These are phyloP conservation scores for Muntiacus reevesi DNA, from an alignment of 2,113 vertebrate species.

Conservation along the genomic window DNA sequence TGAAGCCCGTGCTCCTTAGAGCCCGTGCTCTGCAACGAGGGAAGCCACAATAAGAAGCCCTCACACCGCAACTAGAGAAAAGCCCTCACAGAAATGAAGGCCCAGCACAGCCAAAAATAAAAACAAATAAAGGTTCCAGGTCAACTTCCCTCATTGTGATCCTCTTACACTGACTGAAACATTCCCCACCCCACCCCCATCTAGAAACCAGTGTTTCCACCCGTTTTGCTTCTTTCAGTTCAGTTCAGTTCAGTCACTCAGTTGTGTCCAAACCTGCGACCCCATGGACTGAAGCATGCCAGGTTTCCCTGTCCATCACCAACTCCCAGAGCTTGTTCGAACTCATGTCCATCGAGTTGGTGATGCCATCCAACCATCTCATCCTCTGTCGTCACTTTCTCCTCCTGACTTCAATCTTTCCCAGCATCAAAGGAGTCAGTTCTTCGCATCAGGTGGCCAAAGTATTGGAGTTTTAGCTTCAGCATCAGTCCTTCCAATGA, in stretches of 20 bases:
- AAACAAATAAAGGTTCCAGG: fast-evolving
- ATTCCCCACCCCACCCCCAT: not conserved
- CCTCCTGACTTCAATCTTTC: not conserved
- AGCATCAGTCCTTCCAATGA: not conserved
- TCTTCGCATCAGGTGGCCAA: not conserved
- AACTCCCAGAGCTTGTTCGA: not conserved
- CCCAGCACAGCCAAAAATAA: not conserved
- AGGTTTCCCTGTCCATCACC: not conserved
- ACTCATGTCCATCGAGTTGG: not conserved
- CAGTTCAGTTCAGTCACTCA: not conserved
- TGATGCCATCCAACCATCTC: not conserved
- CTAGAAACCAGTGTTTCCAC: not conserved
- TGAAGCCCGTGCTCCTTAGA: not conserved
- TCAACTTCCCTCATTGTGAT: not conserved
- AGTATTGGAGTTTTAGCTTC: not conserved
- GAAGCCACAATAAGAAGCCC: not conserved
- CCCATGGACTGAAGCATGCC: not conserved
- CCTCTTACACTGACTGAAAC: not conserved
- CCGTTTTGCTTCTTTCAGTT: not conserved
- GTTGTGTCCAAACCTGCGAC: not conserved
- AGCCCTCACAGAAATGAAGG: not conserved
- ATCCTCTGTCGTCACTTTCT: not conserved
- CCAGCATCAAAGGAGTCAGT: not conserved
- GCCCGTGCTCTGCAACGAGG: not conserved
- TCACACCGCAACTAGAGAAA: not conserved